phyloP scores from a whole-genome alignment of 2,797 vertebrate genomes.

The Podarcis lilfordi region DNA sequence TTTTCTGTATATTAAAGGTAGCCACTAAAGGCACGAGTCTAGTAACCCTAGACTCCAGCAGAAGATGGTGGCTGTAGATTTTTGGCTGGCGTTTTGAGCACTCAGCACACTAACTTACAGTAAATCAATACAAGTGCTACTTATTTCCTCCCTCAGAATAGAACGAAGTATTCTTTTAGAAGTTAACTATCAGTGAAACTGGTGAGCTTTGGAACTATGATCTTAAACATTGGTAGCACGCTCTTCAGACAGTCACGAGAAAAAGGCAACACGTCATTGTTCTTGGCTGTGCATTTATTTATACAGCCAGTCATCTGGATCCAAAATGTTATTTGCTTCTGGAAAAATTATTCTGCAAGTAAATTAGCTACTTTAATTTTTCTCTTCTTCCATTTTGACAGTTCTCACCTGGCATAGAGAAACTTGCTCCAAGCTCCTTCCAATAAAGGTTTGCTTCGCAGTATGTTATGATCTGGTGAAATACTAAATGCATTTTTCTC shows the following conservation, averaged over 20 bases:
- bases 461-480: conserved; percentile 36
- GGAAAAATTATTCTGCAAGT: conserved; percentile 50
- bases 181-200: conserved; percentile 6
- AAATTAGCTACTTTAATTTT: conserved; percentile 28
- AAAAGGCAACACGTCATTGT: not conserved
- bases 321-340: conserved; percentile 43
- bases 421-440: conserved; percentile 36
- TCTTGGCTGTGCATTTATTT: conserved; percentile 24
- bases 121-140: not conserved
- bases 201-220: not conserved
- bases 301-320: conserved; percentile 9
- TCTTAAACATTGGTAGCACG: not conserved
- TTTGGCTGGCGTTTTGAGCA: not conserved
- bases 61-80: not conserved
- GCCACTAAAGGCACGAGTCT: not conserved
- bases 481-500: conserved; percentile 38
- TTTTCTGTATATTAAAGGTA: not conserved
- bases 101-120: not conserved
- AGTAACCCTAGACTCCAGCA: not conserved
- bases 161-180: not conserved
- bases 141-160: not conserved
- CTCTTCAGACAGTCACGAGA: not conserved
- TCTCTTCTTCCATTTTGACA: conserved; percentile 41
- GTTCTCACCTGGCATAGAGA: conserved; percentile 37
- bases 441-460: conserved; percentile 54